Base-by-base conservation (phyloP, 2,888 invertebrate species). In the Lasioglossum leucozonium region DNA sequence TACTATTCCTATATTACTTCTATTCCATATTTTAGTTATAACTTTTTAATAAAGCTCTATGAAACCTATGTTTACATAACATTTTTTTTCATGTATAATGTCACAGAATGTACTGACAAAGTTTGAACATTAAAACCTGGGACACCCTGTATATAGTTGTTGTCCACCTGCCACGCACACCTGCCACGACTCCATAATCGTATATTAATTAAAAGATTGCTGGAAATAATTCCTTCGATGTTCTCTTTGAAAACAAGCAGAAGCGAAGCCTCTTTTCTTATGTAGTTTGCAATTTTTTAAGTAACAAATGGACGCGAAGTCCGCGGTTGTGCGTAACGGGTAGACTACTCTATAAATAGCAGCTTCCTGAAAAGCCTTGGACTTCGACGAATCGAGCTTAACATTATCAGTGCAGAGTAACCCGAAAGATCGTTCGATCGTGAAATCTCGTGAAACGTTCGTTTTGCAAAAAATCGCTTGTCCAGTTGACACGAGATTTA, bases 331-430 rank as follows among this genome's bases (percentile, higher is more conserved):
- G 67, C 22, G 34, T 11, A 22, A 34, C 34, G 18, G 3, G 37
- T 11, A 22, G 22, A 18, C 37, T 67, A 67, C 67, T 37, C 67
- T 67, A 18, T 37, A 67, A 37, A 67, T 22, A 18, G 22, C 11
- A 67, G 67, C 67, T 67, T 62, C 18, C 0, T 30, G 51, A 30
- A 58, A 71, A 72, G 71, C 42, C 44, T 44, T 44, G 34, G 44
- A 76, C 55, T 69, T 58, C 71, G 73, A 58, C 71, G 71, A 62
- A 73, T 65, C 79, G 62, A 81, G 77, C 76, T 78, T 85, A 86
- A 76, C 37, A 79, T 77, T 77, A 81, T 85, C 81, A 79, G 76
- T 86, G 81, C 76, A 77, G 73, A 73, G 69, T 72, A 55, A 77
- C 75, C 65, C 22, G 42, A 62, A 62, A 30, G 55, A 71, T 55